phyloP scores from a whole-genome alignment of 35 echinoderm and acorn worm genomes.

The Apostichopus japonicus region DNA sequence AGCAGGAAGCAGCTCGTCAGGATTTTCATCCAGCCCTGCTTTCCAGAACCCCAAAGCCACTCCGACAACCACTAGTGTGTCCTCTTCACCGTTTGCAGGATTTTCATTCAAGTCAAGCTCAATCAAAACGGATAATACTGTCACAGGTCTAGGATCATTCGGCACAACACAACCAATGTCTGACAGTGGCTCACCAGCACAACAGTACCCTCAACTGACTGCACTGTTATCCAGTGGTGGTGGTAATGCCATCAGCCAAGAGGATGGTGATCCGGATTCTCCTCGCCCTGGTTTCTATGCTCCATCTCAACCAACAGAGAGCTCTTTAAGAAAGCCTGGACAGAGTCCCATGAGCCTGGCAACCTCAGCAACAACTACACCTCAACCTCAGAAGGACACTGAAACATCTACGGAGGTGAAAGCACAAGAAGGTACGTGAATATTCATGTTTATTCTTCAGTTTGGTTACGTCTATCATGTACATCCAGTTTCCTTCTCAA shows the following conservation, averaged over 20 bases:
- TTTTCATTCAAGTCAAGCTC: constrained; percentile 60
- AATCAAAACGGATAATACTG: neutral
- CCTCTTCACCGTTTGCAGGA: constrained; percentile 59
- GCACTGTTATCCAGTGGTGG: neutral
- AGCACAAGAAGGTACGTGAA: neutral
- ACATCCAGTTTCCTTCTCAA: neutral
- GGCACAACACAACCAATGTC: neutral
- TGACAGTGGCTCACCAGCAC: neutral
- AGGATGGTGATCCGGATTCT: constrained; percentile 26
- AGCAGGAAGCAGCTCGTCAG: neutral
- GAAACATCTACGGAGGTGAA: neutral
- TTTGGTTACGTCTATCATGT: neutral
- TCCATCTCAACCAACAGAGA: constrained; percentile 21
- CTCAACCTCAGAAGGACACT: neutral
- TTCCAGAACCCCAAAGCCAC: constrained; percentile 9
- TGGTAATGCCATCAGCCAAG: neutral
- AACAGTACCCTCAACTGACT: constrained; percentile 49
- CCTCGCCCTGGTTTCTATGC: constrained; percentile 51
- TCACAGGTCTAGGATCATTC: neutral
- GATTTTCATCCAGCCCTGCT: constrained; percentile 27
- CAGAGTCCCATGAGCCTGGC: constrained; percentile 59
- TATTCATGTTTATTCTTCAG: neutral
- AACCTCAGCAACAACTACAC: neutral
- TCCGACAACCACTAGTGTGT: constrained; percentile 12
- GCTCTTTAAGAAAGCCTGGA: constrained; percentile 51